Evolutionary conservation across 2,797 vertebrate genomes (phyloP).

Genomic region (Helarctos malayanus): DNA sequence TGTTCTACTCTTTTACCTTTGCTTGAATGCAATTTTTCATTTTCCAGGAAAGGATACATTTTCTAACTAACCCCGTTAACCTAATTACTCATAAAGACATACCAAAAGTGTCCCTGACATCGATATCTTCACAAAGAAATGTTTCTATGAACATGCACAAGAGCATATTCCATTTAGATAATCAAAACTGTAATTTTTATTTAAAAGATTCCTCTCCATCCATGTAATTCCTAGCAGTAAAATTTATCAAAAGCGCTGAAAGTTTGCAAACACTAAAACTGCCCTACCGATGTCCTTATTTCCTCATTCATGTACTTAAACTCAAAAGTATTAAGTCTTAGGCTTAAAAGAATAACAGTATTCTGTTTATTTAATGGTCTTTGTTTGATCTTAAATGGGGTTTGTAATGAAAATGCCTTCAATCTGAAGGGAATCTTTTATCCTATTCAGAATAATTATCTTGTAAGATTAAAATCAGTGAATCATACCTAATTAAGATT

Average conservation of each 20-base stretch:
- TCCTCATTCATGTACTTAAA: constrained; percentile 36
- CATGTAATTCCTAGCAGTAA: constrained; percentile 50
- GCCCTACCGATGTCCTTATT: neutral
- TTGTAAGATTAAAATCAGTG: constrained; percentile 79
- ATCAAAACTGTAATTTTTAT: constrained; percentile 70
- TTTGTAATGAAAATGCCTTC: constrained; percentile 76
- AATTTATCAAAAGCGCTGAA: constrained; percentile 61
- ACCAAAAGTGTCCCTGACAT: constrained; percentile 78
- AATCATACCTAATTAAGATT: constrained; percentile 82
- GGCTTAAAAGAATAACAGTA: constrained; percentile 62
- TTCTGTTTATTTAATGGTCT: constrained; percentile 74
- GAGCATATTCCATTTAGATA: constrained; percentile 66
- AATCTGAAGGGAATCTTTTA: constrained; percentile 73
- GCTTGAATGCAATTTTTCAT: constrained; percentile 84
- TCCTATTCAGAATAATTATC: constrained; percentile 78
- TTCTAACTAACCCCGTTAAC: constrained; percentile 84
- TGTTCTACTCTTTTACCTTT: constrained; percentile 76
- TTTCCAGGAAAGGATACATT: constrained; percentile 84
- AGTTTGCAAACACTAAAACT: constrained; percentile 59
- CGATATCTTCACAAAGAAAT: constrained; percentile 73
- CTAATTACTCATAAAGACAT: constrained; percentile 85
- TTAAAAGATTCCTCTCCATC: constrained; percentile 66
- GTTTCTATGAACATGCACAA: constrained; percentile 36
- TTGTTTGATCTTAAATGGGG: constrained; percentile 72
- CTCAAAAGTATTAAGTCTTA: constrained; percentile 64